Evolutionary conservation across 2,113 vertebrate genomes (phyloP).

Genomic region (Meleagris gallopavo): DNA sequence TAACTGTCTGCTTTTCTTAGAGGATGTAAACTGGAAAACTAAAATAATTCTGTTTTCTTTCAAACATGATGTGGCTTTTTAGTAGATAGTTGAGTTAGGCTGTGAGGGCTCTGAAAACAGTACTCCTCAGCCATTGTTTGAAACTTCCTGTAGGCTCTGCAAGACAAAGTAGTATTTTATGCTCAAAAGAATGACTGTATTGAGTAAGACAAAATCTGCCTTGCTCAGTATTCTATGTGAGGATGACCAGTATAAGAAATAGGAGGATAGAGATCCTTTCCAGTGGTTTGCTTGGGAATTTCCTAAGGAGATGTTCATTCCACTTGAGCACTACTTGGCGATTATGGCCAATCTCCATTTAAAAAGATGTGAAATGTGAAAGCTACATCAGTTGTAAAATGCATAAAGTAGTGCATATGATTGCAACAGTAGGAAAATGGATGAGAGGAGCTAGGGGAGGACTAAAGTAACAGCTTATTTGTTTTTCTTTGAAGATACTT

Average conservation of each 20-base stretch:
- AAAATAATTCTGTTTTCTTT: not conserved
- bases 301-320: not conserved
- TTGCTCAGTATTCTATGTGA: conserved; percentile 64
- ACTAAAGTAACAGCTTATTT: not conserved
- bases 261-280: conserved; percentile 37
- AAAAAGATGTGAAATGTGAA: not conserved
- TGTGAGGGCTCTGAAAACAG: conserved; percentile 30
- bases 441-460: not conserved
- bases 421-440: not conserved
- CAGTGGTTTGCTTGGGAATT: conserved; percentile 29
- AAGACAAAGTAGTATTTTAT: conserved; percentile 57
- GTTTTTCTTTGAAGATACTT: not conserved
- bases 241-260: conserved; percentile 39
- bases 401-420: not conserved
- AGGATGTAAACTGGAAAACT: not conserved
- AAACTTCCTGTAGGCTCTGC: conserved; percentile 30
- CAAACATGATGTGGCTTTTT: not conserved
- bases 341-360: not conserved
- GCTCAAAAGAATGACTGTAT: conserved; percentile 63
- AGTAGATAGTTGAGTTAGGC: conserved; percentile 17
- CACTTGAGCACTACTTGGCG: not conserved
- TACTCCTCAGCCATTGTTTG: conserved; percentile 51
- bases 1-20: not conserved
- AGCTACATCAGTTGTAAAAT: not conserved
- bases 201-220: conserved; percentile 53